Percentiles rank a stretch among this genome's conserved stretches.
phyloP scores from a whole-genome alignment of 1,140 invertebrate genomes.

The Chrysopa pallens region DNA sequence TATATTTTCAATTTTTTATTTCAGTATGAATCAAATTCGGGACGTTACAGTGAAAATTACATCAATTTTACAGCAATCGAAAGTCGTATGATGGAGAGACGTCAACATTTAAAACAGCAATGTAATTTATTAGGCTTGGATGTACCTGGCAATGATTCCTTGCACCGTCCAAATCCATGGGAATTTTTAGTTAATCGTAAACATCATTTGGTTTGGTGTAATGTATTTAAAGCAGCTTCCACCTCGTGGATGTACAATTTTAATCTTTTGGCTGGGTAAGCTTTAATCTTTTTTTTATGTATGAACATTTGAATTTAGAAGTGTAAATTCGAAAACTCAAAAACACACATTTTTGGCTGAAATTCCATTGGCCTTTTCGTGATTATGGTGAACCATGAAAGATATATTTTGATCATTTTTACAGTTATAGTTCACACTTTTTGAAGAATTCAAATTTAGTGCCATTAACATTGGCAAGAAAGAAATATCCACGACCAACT shows the following conservation, averaged over 20 bases:
- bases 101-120: conserved; percentile 13
- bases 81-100: conserved; percentile 13
- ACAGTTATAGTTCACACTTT: conserved; percentile 48
- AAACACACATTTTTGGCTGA: too few relatives aligned
- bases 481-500: conserved; percentile 55
- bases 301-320: conserved; percentile 1
- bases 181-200: conserved; percentile 65
- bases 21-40: not conserved
- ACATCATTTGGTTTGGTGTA: conserved; percentile 68
- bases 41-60: not conserved
- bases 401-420: conserved; percentile 6
- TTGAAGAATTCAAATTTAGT: conserved; percentile 56
- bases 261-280: conserved; percentile 57
- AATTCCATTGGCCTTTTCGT: too few relatives aligned
- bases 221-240: conserved; percentile 71
- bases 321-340: not conserved
- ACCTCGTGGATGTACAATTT: conserved; percentile 84
- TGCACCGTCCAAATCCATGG: conserved; percentile 59
- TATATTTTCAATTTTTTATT: not conserved
- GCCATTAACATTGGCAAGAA: conserved; percentile 53
- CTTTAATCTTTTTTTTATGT: not conserved
- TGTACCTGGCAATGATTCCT: conserved; percentile 36
- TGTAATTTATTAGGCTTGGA: conserved; percentile 16
- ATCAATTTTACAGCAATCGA: conserved; percentile 6
- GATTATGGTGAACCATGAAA: not conserved